Evolutionary conservation across 2,797 vertebrate genomes (phyloP).

Genomic region (Neopelma chrysocephalum): DNA sequence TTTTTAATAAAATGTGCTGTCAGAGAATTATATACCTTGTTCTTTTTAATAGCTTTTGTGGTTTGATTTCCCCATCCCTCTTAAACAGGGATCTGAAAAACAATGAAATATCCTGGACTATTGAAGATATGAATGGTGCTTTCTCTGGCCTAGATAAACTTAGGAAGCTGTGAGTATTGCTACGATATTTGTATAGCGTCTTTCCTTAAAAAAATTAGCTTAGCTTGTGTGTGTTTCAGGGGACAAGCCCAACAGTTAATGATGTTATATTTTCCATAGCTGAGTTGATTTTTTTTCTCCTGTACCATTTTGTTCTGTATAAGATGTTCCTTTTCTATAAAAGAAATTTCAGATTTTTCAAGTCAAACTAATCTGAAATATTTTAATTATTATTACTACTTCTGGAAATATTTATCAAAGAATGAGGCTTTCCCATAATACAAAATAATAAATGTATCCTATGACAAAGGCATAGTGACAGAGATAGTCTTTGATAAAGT

Average conservation of each 20-base stretch:
- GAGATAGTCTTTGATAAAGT: background rate
- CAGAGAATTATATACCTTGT: background rate
- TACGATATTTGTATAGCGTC: background rate
- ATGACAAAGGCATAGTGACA: background rate
- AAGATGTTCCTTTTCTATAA: background rate
- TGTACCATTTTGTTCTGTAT: background rate
- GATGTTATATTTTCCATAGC: background rate
- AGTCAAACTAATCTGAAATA: background rate
- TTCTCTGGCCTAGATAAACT: conserved; percentile 93
- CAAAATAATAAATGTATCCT: background rate
- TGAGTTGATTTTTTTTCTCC: background rate
- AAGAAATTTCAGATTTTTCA: background rate
- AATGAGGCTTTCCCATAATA: background rate
- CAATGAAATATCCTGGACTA: conserved; percentile 99
- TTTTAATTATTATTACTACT: background rate
- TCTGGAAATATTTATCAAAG: background rate
- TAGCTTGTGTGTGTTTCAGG: background rate
- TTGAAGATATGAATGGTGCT: conserved; percentile 97
- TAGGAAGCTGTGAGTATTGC: conserved; percentile 86
- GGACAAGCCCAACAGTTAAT: background rate
- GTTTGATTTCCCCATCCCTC: background rate
- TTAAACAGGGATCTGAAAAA: conserved; percentile 88
- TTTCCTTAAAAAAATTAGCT: background rate
- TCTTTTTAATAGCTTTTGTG: background rate
- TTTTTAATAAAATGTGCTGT: background rate